A percentile compares a stretch with the other conserved stretches of the same genome.
Conservation (phyloP, 2,113 vertebrate species). For the Philantomba maxwellii region DNA sequence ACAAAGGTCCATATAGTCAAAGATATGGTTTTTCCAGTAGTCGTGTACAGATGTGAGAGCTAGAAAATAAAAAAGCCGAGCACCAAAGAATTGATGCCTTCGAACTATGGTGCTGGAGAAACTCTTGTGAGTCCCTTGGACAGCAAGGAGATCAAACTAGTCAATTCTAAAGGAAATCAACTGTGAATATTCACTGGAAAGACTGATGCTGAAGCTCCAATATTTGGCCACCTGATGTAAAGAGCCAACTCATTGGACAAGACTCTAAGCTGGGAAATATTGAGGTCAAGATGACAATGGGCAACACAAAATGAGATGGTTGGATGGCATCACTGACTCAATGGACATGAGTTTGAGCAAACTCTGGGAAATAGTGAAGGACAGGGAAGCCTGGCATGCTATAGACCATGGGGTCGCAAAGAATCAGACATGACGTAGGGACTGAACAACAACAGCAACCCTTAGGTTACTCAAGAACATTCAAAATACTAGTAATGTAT, state of each 20-base stretch:
- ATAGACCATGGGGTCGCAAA: background rate
- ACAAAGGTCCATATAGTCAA: background rate
- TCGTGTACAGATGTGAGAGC: background rate
- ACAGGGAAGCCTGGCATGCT: background rate
- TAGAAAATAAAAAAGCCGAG: background rate
- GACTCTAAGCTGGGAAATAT: background rate
- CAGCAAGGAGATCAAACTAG: background rate
- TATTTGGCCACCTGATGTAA: background rate
- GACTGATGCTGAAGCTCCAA: background rate
- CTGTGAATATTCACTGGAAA: background rate
- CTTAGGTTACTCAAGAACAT: background rate
- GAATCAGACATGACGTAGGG: background rate
- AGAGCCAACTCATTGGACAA: background rate
- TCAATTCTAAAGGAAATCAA: background rate
- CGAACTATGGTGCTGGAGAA: accelerated
- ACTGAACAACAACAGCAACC: background rate
- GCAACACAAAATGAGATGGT: background rate
- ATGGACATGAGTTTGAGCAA: background rate
- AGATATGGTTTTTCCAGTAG: background rate
- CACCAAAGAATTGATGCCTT: background rate
- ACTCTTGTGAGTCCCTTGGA: background rate
- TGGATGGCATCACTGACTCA: background rate
- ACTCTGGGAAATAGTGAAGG: background rate
- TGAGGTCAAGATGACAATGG: background rate
- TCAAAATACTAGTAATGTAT: background rate